Percentiles rank a stretch among this genome's conserved stretches.
Evolutionary conservation across 2,113 vertebrate genomes (phyloP).

Genomic region (Cephalopterus ornatus): DNA sequence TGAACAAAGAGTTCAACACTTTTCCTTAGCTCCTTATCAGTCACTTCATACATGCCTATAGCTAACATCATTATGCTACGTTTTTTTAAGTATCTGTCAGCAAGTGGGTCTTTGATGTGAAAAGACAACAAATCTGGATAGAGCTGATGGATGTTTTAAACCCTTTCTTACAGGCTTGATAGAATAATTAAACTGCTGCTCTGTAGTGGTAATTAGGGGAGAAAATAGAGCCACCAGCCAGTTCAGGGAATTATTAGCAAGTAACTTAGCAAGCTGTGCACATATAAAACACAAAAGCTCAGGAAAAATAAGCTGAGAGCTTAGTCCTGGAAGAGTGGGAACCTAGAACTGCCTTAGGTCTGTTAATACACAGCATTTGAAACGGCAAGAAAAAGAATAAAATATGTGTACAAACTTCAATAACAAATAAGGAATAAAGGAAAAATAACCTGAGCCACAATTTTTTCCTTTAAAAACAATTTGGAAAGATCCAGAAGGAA

Average conservation of each 20-base stretch:
- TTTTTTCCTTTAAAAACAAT: not conserved
- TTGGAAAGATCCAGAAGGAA: not conserved
- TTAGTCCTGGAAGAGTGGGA: not conserved
- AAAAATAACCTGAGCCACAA: not conserved
- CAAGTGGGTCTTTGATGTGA: slow-evolving; percentile 16
- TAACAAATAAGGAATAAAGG: not conserved
- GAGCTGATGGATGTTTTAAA: not conserved
- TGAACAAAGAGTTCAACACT: not conserved
- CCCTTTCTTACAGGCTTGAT: not conserved
- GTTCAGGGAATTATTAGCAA: not conserved
- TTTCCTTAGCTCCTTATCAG: not conserved
- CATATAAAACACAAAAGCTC: not conserved
- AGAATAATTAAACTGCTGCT: slow-evolving; percentile 35
- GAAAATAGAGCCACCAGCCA: not conserved
- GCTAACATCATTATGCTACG: not conserved
- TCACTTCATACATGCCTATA: not conserved
- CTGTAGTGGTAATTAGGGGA: slow-evolving; percentile 44
- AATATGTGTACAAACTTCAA: not conserved
- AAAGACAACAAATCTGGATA: slow-evolving; percentile 4
- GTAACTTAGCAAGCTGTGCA: not conserved
- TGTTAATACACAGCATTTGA: not conserved
- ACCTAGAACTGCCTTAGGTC: not conserved
- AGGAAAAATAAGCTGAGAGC: not conserved
- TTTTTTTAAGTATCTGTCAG: not conserved
- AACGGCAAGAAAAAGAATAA: not conserved